Evolutionary conservation across 2,888 invertebrate genomes (phyloP).

Genomic region (Aradus depressus): DNA sequence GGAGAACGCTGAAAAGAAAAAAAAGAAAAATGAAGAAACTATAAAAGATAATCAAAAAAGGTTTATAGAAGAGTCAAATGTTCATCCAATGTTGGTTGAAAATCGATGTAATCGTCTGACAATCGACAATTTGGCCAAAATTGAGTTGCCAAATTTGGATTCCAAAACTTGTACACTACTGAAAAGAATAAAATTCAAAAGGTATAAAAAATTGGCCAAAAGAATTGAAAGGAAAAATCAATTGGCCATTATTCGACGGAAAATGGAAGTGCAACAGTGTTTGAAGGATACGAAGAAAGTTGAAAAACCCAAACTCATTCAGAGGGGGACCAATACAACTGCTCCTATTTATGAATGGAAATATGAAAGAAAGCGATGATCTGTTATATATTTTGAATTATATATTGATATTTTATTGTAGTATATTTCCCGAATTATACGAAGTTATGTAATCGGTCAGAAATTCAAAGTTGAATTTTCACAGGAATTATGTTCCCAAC

Average conservation of each 20-base stretch:
- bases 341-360: conserved; percentile 72
- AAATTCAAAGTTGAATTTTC: no score
- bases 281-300: conserved; percentile 49
- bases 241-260: conserved; percentile 61
- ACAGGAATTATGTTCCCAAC: no score
- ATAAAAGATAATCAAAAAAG: no score
- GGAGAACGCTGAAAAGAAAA: conserved; percentile 35
- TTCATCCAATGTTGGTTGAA: no score
- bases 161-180: neutral
- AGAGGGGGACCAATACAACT: conserved; percentile 49
- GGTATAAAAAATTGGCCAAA: conserved; percentile 62
- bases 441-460: no score
- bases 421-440: no score
- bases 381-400: neutral
- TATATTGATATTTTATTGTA: no score
- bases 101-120: neutral
- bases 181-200: conserved; percentile 43
- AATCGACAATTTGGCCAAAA: no score
- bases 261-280: conserved; percentile 60
- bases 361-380: conserved; percentile 66
- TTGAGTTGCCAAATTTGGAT: neutral
- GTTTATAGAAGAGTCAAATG: no score
- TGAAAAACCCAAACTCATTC: conserved; percentile 52
- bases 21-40: no score
- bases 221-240: conserved; percentile 67